phyloP scores from a whole-genome alignment of 1,140 invertebrate genomes.

The Drosophila arizonae region DNA sequence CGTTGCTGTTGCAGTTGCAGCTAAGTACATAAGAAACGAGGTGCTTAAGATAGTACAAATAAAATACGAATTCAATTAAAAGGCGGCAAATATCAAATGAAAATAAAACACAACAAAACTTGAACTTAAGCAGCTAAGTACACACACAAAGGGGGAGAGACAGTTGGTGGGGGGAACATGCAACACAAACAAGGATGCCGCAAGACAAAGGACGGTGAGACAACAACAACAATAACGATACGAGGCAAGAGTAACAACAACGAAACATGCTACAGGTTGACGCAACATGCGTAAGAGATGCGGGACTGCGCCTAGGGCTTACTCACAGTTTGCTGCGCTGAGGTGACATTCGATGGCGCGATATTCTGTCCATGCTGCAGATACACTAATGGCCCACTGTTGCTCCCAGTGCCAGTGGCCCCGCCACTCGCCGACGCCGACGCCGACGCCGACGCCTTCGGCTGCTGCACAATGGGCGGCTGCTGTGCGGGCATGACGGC shows the following conservation, averaged over 20 bases:
- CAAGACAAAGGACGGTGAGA: slow-evolving; percentile 27
- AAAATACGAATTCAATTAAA: slow-evolving; percentile 77
- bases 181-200: slow-evolving; percentile 46
- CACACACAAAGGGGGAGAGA: slow-evolving; percentile 15
- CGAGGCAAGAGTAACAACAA: background rate
- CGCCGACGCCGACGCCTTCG: slow-evolving; percentile 50
- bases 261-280: slow-evolving; percentile 52
- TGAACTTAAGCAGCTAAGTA: slow-evolving; percentile 19
- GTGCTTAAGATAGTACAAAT: slow-evolving; percentile 69
- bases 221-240: slow-evolving; percentile 25
- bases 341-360: slow-evolving; percentile 64
- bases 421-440: slow-evolving; percentile 14
- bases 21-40: slow-evolving; percentile 39
- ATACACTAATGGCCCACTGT: slow-evolving; percentile 76
- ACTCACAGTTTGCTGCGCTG: slow-evolving; percentile 82
- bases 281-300: slow-evolving; percentile 3
- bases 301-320: slow-evolving; percentile 41
- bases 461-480: slow-evolving; percentile 75
- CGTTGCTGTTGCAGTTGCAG: slow-evolving; percentile 10
- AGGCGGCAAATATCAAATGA: slow-evolving; percentile 17
- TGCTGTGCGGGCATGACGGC: slow-evolving; percentile 40
- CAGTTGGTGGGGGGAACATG: slow-evolving; percentile 15
- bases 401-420: slow-evolving; percentile 10
- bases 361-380: slow-evolving; percentile 77
- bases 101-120: slow-evolving; percentile 8